These are phyloP conservation scores for Dolichoris vasculosae DNA, from an alignment of 1,140 invertebrate genomes.

Conservation along the genomic window DNA sequence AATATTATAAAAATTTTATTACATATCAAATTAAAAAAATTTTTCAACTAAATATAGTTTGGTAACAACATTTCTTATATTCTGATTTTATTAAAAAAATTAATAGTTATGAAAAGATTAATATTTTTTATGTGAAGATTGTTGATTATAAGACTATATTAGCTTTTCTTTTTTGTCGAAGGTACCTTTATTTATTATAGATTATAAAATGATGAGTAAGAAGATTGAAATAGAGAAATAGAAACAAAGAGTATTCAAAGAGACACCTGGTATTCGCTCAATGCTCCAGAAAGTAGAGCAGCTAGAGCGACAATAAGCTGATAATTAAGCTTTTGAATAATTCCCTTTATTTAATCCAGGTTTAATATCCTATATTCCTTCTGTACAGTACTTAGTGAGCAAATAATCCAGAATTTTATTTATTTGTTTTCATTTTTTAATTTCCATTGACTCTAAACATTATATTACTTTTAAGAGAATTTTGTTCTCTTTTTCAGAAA, in stretches of 20 bases:
- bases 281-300: conserved; percentile 62
- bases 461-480: conserved; percentile 15
- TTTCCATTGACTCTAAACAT: conserved; percentile 13
- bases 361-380: conserved; percentile 41
- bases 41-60: too few species aligned
- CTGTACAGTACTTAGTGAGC: neutral
- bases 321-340: conserved; percentile 72
- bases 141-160: too few species aligned
- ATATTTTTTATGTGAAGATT: too few species aligned
- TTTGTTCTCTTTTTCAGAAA: neutral
- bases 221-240: conserved; percentile 12
- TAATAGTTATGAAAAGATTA: neutral
- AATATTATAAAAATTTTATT: too few species aligned
- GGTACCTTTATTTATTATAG: conserved; percentile 17
- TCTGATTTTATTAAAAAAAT: neutral
- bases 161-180: neutral
- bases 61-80: too few species aligned
- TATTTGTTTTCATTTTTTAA: conserved; percentile 16
- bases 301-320: conserved; percentile 69
- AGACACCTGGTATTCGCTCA: conserved; percentile 25
- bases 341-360: conserved; percentile 65
- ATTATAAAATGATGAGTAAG: conserved; percentile 17
- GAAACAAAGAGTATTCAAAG: neutral
- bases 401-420: neutral
- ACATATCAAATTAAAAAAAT: too few species aligned